These are phyloP conservation scores for Cryptomyrus ogoouensis DNA, from an alignment of 2,113 vertebrate genomes.

Conservation along the genomic window DNA sequence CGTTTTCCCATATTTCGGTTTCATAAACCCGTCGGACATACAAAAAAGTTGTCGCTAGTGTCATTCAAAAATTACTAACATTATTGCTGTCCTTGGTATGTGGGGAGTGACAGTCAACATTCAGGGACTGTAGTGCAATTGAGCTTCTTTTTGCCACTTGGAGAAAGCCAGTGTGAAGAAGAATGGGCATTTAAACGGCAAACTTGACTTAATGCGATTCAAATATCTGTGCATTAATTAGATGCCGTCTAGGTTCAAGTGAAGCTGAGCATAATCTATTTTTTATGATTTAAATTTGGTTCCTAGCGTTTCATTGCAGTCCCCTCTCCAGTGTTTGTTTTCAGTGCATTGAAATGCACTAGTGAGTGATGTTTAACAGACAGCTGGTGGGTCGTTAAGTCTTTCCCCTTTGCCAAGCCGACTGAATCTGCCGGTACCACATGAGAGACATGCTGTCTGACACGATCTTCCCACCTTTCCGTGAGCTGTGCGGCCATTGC, in stretches of 20 bases:
- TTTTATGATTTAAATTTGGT: not conserved
- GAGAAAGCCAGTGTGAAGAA: not conserved
- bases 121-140: not conserved
- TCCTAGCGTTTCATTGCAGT: not conserved
- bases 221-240: not conserved
- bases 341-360: slow-evolving; percentile 6
- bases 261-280: not conserved
- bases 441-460: slow-evolving; percentile 7
- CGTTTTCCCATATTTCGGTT: not conserved
- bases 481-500: slow-evolving; percentile 12
- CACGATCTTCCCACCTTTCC: slow-evolving; percentile 21
- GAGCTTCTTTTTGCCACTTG: not conserved
- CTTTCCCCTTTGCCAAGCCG: slow-evolving; percentile 24
- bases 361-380: slow-evolving; percentile 28
- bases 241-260: not conserved
- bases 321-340: not conserved
- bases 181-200: not conserved
- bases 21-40: not conserved
- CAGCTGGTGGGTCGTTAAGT: slow-evolving; percentile 38
- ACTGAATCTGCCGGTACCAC: slow-evolving; percentile 25
- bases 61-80: not conserved
- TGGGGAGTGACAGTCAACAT: not conserved
- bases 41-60: not conserved
- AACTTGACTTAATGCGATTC: not conserved
- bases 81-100: not conserved